Base-by-base conservation (phyloP, 2,888 invertebrate species). In the Aethes cnicana region DNA sequence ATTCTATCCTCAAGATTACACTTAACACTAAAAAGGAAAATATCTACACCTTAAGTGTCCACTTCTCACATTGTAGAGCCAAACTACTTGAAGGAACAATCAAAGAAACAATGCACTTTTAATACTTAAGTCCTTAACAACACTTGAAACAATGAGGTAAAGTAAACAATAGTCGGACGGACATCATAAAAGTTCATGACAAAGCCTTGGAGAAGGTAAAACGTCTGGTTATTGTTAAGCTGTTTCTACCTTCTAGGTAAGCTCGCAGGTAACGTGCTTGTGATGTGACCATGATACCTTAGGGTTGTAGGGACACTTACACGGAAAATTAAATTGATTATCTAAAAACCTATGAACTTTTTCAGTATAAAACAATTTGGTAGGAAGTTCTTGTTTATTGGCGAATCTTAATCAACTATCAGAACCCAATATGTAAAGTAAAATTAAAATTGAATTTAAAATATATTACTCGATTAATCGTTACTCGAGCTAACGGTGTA, bases 161-260 rank as follows among this genome's bases (percentile, higher is more conserved):
- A 42, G 26, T 41, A 26, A 7, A 30, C 37, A 50, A 50, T 50
- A 28, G 23, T 43, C 43, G 26, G 43, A 43, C 36, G 43, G 50
- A 30, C 36, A 50, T 43, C 50, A 50, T 50, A 50, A 50, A 50
- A 50, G 50, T 43, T 43, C 23, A 16, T 30, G 50, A 43, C 43
- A 43, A 36, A 37, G 50, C 35, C 43, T 36, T 43, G 23, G 18
- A 36, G 50, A 36, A 43, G 36, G 50, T 30, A 50, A 50, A 35
- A 30, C 17, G 50, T 50, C 50, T 36, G 43, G 36, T 46, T 46
- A 46, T 52, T 52, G 52, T 52, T 50, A 46, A 52, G 26, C 32
- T 9, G 48, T 43, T 52, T 20, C 43, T n/a, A 12, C 23, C 36
- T 52, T 20, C 43, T n/a, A 12, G 17, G 49, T 43, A 43, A 43